Evolutionary conservation across 2,113 vertebrate genomes (phyloP), one percentile per base, ranked within the genome.

Genomic region (Malurus alboscapulatus): DNA sequence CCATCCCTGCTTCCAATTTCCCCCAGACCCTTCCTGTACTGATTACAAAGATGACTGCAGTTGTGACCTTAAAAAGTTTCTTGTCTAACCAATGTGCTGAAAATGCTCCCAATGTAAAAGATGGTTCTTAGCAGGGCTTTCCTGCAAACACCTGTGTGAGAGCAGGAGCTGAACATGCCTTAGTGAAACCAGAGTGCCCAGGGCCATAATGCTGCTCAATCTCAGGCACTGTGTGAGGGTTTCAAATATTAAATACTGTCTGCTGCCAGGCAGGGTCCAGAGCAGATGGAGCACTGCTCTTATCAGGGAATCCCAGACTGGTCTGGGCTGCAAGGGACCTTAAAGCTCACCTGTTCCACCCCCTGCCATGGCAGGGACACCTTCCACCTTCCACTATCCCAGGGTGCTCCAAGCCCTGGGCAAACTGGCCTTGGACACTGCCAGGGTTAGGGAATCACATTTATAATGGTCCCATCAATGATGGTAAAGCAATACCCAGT

Each of bases 401-500:
- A 62, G 17, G 18, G 0, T 68, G 47, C 61, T 75, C 68, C n/a
- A 74, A 47, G 16, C 8, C 29, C 19, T 1, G 6, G 40, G 61
- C 53, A 61, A 14, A 24, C 29, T 47, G 61, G 14, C 40, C 34
- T 55, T 30, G 6, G 26, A 19, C 63, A 69, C 42, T 76, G 21
- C 55, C 87, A 89, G 34, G 63, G 48, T 36, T 26, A 18, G 42
- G 34, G 8, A 76, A 15, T 68, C 25, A 5, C 0, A 0, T n/a
- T 29, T 26, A 6, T 5, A 53, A 27, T 3, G 25, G n/a, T 51
- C 30, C 68, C 8, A 8, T 9, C 32, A 9, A 0, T 17, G 63
- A 45, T 45, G 74, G n/a, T 54, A 72, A 71, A 51, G 45, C 40
- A 66, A 12, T 6, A 22, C n/a, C 26, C 30, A 5, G 14, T 2